Base-by-base conservation (phyloP, 2,888 invertebrate species). In the Harmothoe impar region DNA sequence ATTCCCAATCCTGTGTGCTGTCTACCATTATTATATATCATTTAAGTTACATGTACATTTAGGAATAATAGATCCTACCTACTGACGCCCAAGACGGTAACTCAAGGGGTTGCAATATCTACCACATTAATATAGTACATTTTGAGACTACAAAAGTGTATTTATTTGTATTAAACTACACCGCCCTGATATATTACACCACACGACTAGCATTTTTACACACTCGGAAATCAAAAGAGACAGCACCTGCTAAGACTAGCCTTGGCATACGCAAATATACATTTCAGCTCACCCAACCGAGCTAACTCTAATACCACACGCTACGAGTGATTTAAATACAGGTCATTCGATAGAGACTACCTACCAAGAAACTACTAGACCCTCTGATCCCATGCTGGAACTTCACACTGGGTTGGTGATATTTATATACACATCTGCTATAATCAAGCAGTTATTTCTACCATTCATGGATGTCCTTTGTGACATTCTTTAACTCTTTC, bases 221-320 rank as follows among this genome's bases (percentile, higher is more conserved):
- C 62, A 62, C 43, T 43, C 10, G 43, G 43, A 62, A 62, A n/a
- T n/a, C 10, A 52, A 62, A n/a, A 62, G n/a, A 62, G 62, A 62
- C 62, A 62, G 62, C 62, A 62, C 62, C 62, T n/a, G 20, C 62
- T 62, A 62, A n/a, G 62, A 62, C 62, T 62, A 62, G 62, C 62
- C 62, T 62, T 62, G 62, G n/a, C 62, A 62, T 62, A 62, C 62
- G 62, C 62, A 62, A n/a, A 20, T 62, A 62, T n/a, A 62, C 62
- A n/a, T n/a, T 62, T 20, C 20, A 62, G 23, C 62, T 62, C 62
- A 62, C 23, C 20, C 62, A 20, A 62, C 62, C n/a, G 20, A n/a
- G n/a, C n/a, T 62, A 20, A 72, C 15, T 29, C 72, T 72, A 72
- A 25, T 17, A 72, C 72, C 72, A 72, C 29, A 72, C 20, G 31